Evolutionary conservation across 2,113 vertebrate species (phyloP).

Genomic region (Butorides virescens): DNA sequence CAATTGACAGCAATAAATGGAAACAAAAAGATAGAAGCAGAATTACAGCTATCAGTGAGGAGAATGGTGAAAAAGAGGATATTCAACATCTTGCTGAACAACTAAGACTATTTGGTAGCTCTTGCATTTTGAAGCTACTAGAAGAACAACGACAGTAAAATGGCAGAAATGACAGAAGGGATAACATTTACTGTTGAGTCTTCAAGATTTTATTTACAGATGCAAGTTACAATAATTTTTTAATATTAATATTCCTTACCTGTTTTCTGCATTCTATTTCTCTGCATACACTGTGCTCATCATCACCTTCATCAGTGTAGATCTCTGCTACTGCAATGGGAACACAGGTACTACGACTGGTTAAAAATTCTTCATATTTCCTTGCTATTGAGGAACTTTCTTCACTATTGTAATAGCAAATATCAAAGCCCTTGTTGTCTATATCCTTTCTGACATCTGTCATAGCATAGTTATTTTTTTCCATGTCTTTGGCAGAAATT

Average conservation of each 20-base stretch:
- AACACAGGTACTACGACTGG: constrained; percentile 67
- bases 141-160: neutral
- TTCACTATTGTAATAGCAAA: constrained; percentile 26
- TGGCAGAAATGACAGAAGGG: neutral
- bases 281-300: neutral
- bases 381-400: constrained; percentile 57
- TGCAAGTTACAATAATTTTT: neutral
- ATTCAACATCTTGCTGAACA: neutral
- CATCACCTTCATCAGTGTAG: neutral
- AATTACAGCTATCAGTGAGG: neutral
- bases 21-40: neutral
- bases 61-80: neutral
- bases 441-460: neutral
- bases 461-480: constrained; percentile 64
- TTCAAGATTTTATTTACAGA: neutral
- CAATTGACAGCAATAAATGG: neutral
- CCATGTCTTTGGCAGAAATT: neutral
- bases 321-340: constrained; percentile 80
- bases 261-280: neutral
- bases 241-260: constrained; percentile 40
- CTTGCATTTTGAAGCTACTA: neutral
- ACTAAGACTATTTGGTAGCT: neutral
- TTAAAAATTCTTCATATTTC: constrained; percentile 75
- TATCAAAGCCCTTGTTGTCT: constrained; percentile 66
- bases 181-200: neutral